A percentile compares a stretch with the other conserved stretches of the same genome.
Conservation (phyloP, 2,113 vertebrate genomes). For the Cyprinodon tularosa region DNA sequence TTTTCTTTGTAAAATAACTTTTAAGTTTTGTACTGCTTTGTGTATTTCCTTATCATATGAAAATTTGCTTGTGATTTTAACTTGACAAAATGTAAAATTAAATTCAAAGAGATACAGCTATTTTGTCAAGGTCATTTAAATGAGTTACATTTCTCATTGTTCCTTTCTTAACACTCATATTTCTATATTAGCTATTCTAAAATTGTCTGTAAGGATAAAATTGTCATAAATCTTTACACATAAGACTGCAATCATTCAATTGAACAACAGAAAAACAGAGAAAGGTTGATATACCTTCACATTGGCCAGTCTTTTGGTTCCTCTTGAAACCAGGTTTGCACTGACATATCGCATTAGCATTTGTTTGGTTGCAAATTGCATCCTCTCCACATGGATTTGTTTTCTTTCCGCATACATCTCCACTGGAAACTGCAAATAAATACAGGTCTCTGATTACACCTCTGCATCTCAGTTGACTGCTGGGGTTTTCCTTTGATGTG, state of each 20-base stretch:
- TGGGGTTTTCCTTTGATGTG: constrained; percentile 65
- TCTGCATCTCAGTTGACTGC: constrained; percentile 47
- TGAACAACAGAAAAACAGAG: background rate
- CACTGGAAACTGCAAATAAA: constrained; percentile 81
- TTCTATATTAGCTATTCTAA: background rate
- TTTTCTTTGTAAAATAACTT: too few species aligned
- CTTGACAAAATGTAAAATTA: too few species aligned
- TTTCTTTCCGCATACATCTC: constrained; percentile 89
- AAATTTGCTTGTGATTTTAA: too few species aligned
- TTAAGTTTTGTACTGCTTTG: too few species aligned
- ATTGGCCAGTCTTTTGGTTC: constrained; percentile 86
- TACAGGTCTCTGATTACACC: constrained; percentile 63
- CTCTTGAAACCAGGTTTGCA: constrained; percentile 95
- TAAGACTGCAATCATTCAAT: background rate
- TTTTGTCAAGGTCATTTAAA: too few species aligned
- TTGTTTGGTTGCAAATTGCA: constrained; percentile 92
- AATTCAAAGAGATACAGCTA: too few species aligned
- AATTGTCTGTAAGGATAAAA: background rate
- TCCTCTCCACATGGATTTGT: constrained; percentile 94
- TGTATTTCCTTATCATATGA: too few species aligned
- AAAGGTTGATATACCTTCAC: constrained; percentile 86
- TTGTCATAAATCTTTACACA: background rate
- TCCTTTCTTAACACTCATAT: background rate
- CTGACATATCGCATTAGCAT: constrained; percentile 87
- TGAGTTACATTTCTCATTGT: too few species aligned